These are phyloP conservation scores for Gymnothorax reevesii DNA, from an alignment of 2,797 vertebrate genomes.

Conservation along the genomic window DNA sequence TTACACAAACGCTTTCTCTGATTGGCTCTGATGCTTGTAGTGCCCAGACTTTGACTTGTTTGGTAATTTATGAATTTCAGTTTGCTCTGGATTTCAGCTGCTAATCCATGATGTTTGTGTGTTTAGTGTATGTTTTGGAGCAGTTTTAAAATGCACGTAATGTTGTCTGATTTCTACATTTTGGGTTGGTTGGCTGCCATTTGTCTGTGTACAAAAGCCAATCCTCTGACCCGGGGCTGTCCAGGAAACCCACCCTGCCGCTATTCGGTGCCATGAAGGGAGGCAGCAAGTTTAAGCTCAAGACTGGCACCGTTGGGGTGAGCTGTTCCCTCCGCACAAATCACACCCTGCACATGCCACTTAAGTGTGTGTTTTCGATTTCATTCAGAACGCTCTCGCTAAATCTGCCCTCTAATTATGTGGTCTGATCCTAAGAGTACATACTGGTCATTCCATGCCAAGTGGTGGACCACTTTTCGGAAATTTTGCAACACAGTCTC, in stretches of 20 bases:
- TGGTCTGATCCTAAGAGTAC: too few species aligned
- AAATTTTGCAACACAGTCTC: too few species aligned
- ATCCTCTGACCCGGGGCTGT: slow-evolving; percentile 67
- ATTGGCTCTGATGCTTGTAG: background rate
- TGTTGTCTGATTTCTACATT: background rate
- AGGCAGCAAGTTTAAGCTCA: slow-evolving; percentile 92
- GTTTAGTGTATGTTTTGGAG: too few species aligned
- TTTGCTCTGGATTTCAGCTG: too few species aligned
- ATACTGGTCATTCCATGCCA: too few species aligned
- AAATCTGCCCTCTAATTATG: too few species aligned
- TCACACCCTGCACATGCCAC: background rate
- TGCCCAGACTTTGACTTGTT: background rate
- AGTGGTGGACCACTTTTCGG: too few species aligned
- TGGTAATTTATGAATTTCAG: background rate
- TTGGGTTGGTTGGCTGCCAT: background rate
- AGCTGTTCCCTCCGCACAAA: slow-evolving; percentile 51
- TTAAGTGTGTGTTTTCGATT: too few species aligned
- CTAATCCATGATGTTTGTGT: too few species aligned
- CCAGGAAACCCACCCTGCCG: slow-evolving; percentile 82
- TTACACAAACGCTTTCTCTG: too few species aligned
- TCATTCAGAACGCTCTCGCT: too few species aligned
- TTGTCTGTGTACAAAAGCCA: slow-evolving; percentile 45
- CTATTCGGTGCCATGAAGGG: slow-evolving; percentile 98
- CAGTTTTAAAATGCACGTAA: background rate
- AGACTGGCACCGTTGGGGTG: slow-evolving; percentile 94